A percentile compares a stretch with the other conserved stretches of the same genome.
These are phyloP conservation scores for Leptopilina clavipes DNA, from an alignment of 1,140 invertebrate species.

Conservation along the genomic window DNA sequence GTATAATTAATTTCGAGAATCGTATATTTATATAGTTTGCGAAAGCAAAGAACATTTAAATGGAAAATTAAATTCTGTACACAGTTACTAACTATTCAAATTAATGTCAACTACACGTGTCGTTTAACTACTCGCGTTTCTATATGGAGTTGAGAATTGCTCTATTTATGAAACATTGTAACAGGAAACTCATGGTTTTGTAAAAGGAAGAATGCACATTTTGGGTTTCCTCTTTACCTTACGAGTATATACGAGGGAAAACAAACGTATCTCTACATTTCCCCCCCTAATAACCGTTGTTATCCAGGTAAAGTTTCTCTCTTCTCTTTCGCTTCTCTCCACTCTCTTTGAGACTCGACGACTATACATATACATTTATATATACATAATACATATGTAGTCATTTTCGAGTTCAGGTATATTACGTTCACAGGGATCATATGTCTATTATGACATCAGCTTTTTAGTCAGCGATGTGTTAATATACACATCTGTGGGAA, in stretches of 20 bases:
- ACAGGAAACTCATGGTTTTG: not conserved
- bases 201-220: not conserved
- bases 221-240: constrained; percentile 9
- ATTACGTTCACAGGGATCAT: not conserved
- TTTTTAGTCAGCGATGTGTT: not conserved
- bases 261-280: not conserved
- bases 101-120: too few relatives aligned
- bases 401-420: not conserved
- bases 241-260: not conserved
- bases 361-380: too few relatives aligned
- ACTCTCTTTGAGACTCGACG: not conserved
- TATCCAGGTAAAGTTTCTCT: not conserved
- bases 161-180: not conserved
- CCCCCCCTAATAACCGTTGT: not conserved
- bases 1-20: not conserved
- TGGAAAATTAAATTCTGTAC: too few relatives aligned
- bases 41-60: too few relatives aligned
- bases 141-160: not conserved
- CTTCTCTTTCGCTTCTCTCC: not conserved
- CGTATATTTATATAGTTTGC: too few relatives aligned
- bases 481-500: not conserved
- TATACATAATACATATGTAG: too few relatives aligned
- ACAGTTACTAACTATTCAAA: too few relatives aligned
- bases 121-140: not conserved
- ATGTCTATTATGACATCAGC: constrained; percentile 17